Conservation (phyloP, 2,113 vertebrate genomes). For the Gymnogyps californianus region DNA sequence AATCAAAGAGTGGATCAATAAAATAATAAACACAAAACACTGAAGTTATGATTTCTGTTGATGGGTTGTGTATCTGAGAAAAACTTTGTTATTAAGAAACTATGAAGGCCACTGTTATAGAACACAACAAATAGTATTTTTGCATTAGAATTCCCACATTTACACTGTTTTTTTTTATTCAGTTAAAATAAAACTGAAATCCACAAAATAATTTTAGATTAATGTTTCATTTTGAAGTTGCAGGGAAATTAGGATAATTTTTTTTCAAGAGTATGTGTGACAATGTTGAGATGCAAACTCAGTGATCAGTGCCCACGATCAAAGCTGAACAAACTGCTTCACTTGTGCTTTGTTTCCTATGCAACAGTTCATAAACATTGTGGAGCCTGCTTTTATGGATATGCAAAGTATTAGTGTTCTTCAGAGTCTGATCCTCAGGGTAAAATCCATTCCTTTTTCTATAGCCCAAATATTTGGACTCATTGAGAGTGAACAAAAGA, state of each 20-base stretch:
- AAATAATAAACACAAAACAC: constrained; percentile 55
- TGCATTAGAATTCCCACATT: not conserved
- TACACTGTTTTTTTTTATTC: not conserved
- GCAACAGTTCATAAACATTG: not conserved
- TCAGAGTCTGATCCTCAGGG: not conserved
- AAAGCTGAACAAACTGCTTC: not conserved
- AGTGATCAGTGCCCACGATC: not conserved
- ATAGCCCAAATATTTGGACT: not conserved
- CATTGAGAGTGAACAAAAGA: not conserved
- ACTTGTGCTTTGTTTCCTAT: not conserved
- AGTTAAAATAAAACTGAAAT: not conserved
- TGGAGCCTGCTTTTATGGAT: not conserved
- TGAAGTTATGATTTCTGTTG: constrained; percentile 37
- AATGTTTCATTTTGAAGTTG: not conserved
- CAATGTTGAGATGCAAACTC: not conserved
- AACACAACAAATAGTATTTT: not conserved
- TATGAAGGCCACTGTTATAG: not conserved
- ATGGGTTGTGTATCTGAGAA: constrained; percentile 27
- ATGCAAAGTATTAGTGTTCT: not conserved
- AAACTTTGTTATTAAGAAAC: constrained; percentile 42
- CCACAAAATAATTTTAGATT: not conserved
- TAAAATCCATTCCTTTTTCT: not conserved
- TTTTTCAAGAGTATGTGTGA: not conserved
- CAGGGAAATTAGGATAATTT: not conserved
- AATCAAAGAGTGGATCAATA: constrained; percentile 41